Conservation (phyloP, 2,888 invertebrate genomes). For the Teleogryllus oceanicus region DNA sequence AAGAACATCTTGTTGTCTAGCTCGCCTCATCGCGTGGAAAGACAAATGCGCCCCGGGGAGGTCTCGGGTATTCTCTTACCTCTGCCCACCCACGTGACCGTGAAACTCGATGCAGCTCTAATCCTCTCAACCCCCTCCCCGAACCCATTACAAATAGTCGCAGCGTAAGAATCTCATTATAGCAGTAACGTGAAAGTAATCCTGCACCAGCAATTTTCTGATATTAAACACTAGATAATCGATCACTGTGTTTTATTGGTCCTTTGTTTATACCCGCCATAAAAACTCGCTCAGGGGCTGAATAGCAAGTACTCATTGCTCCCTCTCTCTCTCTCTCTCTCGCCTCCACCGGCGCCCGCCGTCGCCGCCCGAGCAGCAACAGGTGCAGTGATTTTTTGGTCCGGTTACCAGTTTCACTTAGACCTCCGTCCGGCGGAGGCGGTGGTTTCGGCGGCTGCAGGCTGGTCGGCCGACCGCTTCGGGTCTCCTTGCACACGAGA, state of each 20-base stretch:
- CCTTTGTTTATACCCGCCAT: neutral
- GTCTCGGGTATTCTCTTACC: neutral
- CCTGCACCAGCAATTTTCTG: neutral
- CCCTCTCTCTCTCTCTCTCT: too few relatives aligned
- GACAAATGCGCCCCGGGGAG: neutral
- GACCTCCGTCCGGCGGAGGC: neutral
- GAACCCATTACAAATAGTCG: neutral
- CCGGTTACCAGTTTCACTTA: neutral
- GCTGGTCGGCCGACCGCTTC: neutral
- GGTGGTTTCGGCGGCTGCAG: neutral
- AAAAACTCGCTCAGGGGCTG: neutral
- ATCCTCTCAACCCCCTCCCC: neutral
- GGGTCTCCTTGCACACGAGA: neutral
- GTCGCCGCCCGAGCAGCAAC: neutral
- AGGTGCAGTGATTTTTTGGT: neutral
- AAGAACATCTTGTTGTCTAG: too few relatives aligned
- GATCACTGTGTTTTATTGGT: constrained; percentile 1
- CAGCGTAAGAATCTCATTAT: neutral
- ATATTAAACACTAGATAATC: constrained; percentile 18
- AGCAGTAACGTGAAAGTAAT: neutral
- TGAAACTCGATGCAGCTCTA: neutral
- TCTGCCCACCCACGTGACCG: neutral
- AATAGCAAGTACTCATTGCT: neutral
- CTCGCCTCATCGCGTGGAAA: too few relatives aligned
- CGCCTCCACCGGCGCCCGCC: neutral